phyloP scores from a whole-genome alignment of 37 sponge, comb jelly and placozoan genomes.

The Cladorhizidae sp. region DNA sequence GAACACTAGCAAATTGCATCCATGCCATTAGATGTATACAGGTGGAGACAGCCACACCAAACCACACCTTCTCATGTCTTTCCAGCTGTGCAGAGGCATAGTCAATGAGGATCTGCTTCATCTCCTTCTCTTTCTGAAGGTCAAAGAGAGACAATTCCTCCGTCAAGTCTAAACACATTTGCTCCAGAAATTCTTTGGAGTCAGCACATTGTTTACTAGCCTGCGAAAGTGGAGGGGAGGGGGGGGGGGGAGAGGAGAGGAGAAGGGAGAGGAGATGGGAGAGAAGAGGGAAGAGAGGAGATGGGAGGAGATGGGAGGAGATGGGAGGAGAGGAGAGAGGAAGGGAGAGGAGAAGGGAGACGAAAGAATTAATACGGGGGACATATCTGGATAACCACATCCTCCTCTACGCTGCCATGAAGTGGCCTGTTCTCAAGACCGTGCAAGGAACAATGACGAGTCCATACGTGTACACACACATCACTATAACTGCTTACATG shows the following conservation, averaged over 20 bases:
- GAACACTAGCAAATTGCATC: too few relatives aligned
- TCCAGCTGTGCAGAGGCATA: constrained; percentile 69
- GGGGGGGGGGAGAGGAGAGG: background rate
- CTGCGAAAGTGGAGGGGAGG: constrained; percentile 23
- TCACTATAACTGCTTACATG: constrained; percentile 40
- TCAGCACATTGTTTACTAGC: constrained; percentile 76
- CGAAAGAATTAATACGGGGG: background rate
- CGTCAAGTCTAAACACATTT: constrained; percentile 78
- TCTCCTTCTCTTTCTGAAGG: constrained; percentile 76
- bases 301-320: background rate
- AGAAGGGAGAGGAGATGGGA: background rate
- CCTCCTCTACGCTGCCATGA: too few relatives aligned
- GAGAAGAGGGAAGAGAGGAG: background rate
- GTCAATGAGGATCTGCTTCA: constrained; percentile 71
- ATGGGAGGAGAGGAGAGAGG: background rate
- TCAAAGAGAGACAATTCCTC: constrained; percentile 79
- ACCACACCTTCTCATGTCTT: constrained; percentile 69
- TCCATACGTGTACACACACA: background rate
- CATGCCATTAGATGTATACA: too few relatives aligned
- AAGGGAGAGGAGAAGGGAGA: background rate
- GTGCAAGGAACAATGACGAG: too few relatives aligned
- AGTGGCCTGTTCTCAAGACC: too few relatives aligned
- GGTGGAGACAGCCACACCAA: too few relatives aligned
- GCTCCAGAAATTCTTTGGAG: constrained; percentile 87
- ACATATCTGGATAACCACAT: too few relatives aligned